Base-by-base conservation (phyloP, 53 echinoderm and acorn worm genomes). In the Echinometra lucunter region DNA sequence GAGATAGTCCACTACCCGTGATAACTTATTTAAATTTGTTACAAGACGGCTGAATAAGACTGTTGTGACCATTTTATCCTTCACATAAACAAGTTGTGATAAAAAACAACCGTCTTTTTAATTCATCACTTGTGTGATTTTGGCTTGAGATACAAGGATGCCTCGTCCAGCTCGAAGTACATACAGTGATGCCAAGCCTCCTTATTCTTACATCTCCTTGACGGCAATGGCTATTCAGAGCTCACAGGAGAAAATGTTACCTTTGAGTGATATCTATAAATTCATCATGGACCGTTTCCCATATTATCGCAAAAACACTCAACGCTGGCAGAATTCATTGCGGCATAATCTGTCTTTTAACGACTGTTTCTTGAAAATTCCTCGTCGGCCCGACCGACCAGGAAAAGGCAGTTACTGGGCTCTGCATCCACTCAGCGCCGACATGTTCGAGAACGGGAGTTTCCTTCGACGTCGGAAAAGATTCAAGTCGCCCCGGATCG, bases 391-490 rank as follows among this genome's bases (percentile, higher is more conserved):
- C n/a, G 99, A 99, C 88, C 95, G 99, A 82, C 99, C 99, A 23
- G 99, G 99, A 32, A 99, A 99, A 44, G 99, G 99, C 67, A 99
- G 99, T 95, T 99, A 99, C 96, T 99, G 99, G 99, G 99, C 99
- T 18, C 95, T 99, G 9, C 99, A 99, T 27, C 99, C 99, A 18
- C 95, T 99, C 67, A 98, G 99, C 69, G 96, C 95, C 9, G 99
- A 99, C 66, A 99, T 99, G 99, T 99, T 99, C 92, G 99, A 99
- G 95, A 99, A 99, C 90, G 99, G 99, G 8, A 99, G 99, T 89
- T 99, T 99, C 95, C 94, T 99, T 49, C 92, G 99, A 91, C 96
- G 99, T 28, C 91, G 99, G 60, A 99, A 99, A 70, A 95, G 99
- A 78, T 99, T 99, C 96, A 99, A 99, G 78, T 98, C 99, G 16